Evolutionary conservation across 1,140 invertebrate species (phyloP), one percentile per base, ranked within the genome.

Genomic region (Atopsyche davidsoni): DNA sequence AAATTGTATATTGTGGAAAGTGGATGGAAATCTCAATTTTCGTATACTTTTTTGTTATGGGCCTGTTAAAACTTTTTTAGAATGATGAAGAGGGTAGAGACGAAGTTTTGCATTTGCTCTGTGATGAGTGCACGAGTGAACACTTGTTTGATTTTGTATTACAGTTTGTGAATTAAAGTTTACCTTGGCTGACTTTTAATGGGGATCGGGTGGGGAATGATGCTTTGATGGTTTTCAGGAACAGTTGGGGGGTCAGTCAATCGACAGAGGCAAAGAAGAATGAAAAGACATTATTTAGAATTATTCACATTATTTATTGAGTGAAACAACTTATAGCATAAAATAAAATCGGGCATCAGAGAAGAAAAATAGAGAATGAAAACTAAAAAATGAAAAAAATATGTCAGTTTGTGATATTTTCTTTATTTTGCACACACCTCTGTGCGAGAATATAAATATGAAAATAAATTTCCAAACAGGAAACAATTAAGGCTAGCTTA

Each of bases 171-270:
- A 24, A 51, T 53, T 53, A 53, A 53, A 53, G 10, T 24, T 25
- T 40, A 10, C 24, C 2, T 14, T 52, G 34, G 9, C 28, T 32
- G 55, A 47, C 45, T 57, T 57, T 57, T 51, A 57, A 16, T 57
- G 41, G 50, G 50, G 48, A 46, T 19, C 13, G 32, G 18, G 43
- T n/a, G 41, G 11, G 35, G 25, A 34, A 11, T 13, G 21, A 43
- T 51, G 38, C 4, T 39, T 55, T 55, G 17, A 55, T 55, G 53
- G 14, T 53, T 56, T 56, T 51, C 53, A 56, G 53, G 44, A 18
- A 45, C n/a, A n/a, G n/a, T n/a, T 39, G n/a, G 23, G 34, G 16
- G n/a, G 13, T 24, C 36, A 28, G 9, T 9, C 6, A n/a, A 31
- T 4, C 22, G 22, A 14, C 11, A 7, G 4, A 4, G 3, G 21